Evolutionary conservation across 2,113 vertebrate genomes (phyloP).

Genomic region (Pitta sordida): DNA sequence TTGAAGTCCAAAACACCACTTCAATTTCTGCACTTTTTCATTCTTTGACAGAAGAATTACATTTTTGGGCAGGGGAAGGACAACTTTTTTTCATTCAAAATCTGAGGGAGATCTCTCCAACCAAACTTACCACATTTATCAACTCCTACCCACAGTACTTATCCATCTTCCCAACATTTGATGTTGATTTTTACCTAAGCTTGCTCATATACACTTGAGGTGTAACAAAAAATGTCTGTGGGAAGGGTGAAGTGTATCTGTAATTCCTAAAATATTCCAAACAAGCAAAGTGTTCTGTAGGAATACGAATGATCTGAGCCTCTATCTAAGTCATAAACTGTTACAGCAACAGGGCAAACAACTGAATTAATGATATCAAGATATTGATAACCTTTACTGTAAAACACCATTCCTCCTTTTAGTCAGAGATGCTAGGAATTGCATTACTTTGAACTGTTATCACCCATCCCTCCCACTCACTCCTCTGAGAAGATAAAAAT

Average conservation of each 20-base stretch:
- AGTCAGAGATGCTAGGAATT: background rate
- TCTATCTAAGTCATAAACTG: background rate
- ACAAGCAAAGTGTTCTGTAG: background rate
- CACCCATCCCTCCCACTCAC: background rate
- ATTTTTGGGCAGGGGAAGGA: background rate
- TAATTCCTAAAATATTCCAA: background rate
- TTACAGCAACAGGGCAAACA: background rate
- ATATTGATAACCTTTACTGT: background rate
- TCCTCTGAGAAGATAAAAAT: conserved; percentile 24
- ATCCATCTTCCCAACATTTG: background rate
- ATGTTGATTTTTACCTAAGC: background rate
- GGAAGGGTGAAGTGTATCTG: background rate
- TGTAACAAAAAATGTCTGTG: background rate
- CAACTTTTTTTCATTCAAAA: background rate
- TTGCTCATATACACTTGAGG: accelerated
- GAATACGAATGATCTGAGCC: background rate
- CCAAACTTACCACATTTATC: background rate
- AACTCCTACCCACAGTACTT: background rate
- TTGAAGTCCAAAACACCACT: background rate
- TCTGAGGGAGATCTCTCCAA: background rate
- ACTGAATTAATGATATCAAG: background rate
- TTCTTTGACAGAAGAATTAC: background rate
- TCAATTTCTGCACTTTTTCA: background rate
- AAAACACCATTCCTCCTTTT: background rate
- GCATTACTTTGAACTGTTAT: background rate